A percentile compares a stretch with the other conserved stretches of the same genome.
Evolutionary conservation across 2,888 invertebrate genomes (phyloP).

Genomic region (Coecobrya sp.): DNA sequence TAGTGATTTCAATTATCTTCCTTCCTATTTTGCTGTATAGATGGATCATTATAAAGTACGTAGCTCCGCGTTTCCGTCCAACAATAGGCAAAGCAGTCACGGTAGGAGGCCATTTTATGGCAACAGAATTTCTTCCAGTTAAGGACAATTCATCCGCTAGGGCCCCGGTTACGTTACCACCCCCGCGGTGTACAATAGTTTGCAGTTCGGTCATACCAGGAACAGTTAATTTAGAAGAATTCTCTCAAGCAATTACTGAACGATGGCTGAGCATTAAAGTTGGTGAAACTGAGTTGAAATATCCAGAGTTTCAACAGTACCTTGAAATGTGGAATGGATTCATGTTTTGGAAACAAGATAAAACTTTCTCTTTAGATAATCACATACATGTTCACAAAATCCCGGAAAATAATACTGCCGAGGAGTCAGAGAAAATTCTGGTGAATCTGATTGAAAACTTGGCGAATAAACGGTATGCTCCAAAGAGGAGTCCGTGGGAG

Average conservation of each 20-base stretch:
- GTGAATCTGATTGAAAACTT: slow-evolving; percentile 4
- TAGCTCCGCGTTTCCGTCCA: not conserved
- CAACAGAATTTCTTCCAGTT: not conserved
- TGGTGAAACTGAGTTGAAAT: not conserved
- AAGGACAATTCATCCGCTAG: not conserved
- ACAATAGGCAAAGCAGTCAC: not conserved
- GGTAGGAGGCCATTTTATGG: not conserved
- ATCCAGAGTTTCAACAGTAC: slow-evolving; percentile 67
- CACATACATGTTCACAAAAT: slow-evolving; percentile 42
- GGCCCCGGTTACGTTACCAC: not conserved
- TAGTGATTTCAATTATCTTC: not conserved
- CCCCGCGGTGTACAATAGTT: not conserved
- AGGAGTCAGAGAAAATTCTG: slow-evolving; percentile 30
- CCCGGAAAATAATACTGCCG: not conserved
- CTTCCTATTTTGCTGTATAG: not conserved
- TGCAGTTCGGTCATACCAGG: not conserved
- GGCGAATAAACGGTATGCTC: slow-evolving; percentile 32
- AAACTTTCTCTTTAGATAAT: slow-evolving; percentile 38
- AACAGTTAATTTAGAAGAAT: not conserved
- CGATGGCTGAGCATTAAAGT: not conserved
- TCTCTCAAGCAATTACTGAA: not conserved
- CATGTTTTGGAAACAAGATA: slow-evolving; percentile 63
- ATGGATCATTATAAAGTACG: not conserved
- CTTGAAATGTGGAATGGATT: slow-evolving; percentile 62
- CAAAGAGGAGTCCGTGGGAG: slow-evolving; percentile 68